A percentile compares a stretch with the other conserved stretches of the same genome.
Conservation (phyloP, 1,140 invertebrate species). For the Meloidogyne chitwoodi region DNA sequence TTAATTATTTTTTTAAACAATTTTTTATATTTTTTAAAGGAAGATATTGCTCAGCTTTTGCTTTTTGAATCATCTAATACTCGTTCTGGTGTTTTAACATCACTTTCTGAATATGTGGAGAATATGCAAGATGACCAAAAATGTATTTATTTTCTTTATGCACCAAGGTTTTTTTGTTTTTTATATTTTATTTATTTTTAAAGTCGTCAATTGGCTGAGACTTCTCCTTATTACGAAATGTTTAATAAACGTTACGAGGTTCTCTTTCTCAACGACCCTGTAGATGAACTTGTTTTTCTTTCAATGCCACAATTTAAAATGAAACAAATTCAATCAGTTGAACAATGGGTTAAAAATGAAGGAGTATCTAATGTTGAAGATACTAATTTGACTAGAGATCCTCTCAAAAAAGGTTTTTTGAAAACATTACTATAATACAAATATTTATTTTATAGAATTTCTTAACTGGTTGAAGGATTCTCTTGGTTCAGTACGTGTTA, state of each 20-base stretch:
- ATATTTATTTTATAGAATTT: constrained; percentile 65
- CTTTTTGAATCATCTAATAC: constrained; percentile 83
- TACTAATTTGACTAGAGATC: constrained; percentile 51
- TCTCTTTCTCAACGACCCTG: constrained; percentile 85
- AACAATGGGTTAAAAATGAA: constrained; percentile 81
- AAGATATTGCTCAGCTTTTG: constrained; percentile 83
- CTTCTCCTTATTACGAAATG: constrained; percentile 88
- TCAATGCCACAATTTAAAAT: constrained; percentile 78
- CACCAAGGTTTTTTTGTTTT: constrained; percentile 16
- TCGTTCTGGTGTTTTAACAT: constrained; percentile 71
- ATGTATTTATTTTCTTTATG: constrained; percentile 78
- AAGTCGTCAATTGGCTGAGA: constrained; percentile 64
- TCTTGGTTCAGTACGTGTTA: constrained; percentile 73
- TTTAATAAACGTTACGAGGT: constrained; percentile 77
- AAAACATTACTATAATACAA: background rate
- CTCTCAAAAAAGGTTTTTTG: constrained; percentile 58
- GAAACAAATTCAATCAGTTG: constrained; percentile 78
- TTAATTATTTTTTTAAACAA: background rate
- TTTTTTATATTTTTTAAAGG: constrained; percentile 64
- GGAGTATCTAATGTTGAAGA: constrained; percentile 64
- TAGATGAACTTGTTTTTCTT: constrained; percentile 89
- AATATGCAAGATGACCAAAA: constrained; percentile 74
- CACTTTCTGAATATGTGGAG: constrained; percentile 76
- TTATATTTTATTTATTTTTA: background rate
- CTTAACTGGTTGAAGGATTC: constrained; percentile 74